phyloP scores from a whole-genome alignment of 2,888 invertebrate species.

The Polyploca ridens region DNA sequence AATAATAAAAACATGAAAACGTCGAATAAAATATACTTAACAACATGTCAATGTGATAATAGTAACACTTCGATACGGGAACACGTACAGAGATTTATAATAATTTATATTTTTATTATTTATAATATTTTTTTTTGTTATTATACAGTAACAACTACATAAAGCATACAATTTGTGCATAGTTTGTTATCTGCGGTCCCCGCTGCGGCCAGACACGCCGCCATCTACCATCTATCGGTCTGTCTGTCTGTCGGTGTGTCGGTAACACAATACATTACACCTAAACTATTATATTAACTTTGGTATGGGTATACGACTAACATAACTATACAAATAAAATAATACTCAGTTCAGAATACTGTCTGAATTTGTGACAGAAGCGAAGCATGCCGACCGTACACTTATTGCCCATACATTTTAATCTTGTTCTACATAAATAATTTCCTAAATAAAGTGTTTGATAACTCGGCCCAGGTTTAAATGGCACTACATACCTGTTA shows the following conservation, averaged over 20 bases:
- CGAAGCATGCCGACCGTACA: neutral
- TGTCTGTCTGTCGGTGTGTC: slow-evolving; percentile 3
- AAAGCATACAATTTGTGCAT: slow-evolving; percentile 77
- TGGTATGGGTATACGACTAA: slow-evolving; percentile 55
- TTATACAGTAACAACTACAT: slow-evolving; percentile 74
- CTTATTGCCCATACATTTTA: neutral
- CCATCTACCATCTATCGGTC: slow-evolving; percentile 2
- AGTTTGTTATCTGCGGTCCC: slow-evolving; percentile 40
- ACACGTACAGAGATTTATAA: slow-evolving; percentile 66
- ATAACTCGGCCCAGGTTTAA: neutral
- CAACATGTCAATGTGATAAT: slow-evolving; percentile 43
- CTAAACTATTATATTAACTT: slow-evolving; percentile 55
- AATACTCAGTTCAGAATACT: slow-evolving; percentile 54
- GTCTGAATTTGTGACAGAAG: slow-evolving; percentile 29
- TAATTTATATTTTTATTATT: slow-evolving; percentile 45
- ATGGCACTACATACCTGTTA: neutral
- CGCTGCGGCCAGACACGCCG: slow-evolving; percentile 19
- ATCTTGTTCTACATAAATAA: neutral
- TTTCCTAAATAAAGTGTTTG: neutral
- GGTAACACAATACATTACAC: slow-evolving; percentile 10
- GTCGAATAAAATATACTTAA: slow-evolving; percentile 36
- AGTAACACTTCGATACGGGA: slow-evolving; percentile 52
- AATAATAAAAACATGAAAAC: slow-evolving; percentile 36
- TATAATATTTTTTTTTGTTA: slow-evolving; percentile 47
- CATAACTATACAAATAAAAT: slow-evolving; percentile 38